phyloP scores from a whole-genome alignment of 2,797 vertebrate species.

The Varecia variegata region DNA sequence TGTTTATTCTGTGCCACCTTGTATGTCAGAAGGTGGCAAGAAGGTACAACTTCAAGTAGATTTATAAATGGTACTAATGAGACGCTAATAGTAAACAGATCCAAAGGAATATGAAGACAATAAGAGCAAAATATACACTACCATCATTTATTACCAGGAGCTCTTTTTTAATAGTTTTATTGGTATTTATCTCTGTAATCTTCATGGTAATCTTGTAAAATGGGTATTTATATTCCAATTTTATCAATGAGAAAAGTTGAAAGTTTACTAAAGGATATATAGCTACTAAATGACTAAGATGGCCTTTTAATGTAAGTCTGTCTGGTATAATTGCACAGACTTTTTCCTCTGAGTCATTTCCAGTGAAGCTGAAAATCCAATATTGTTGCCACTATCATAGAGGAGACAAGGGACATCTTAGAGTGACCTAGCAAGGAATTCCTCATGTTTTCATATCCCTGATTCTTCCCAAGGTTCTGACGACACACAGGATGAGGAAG shows the following conservation, averaged over 20 bases:
- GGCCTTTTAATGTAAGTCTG: background rate
- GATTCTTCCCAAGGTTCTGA: background rate
- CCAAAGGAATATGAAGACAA: background rate
- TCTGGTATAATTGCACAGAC: background rate
- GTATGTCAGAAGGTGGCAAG: background rate
- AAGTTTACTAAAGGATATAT: background rate
- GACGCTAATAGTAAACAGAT: background rate
- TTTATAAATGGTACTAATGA: background rate
- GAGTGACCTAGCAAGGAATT: background rate
- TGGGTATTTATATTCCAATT: background rate
- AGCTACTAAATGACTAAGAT: background rate
- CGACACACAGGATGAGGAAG: rapidly evolving
- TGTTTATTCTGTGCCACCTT: background rate
- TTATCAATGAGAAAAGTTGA: conserved; percentile 7
- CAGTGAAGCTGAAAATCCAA: background rate
- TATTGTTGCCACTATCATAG: background rate
- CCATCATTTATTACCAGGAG: background rate
- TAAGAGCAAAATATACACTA: background rate
- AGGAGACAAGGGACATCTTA: background rate
- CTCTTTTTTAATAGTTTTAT: background rate
- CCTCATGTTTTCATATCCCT: background rate
- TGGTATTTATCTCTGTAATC: background rate
- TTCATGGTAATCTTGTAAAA: background rate
- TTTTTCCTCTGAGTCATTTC: background rate
- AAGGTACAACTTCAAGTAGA: background rate